A percentile compares a stretch with the other conserved stretches of the same genome.
Evolutionary conservation across 2,113 vertebrate genomes (phyloP).

Genomic region (Chitala chitala): DNA sequence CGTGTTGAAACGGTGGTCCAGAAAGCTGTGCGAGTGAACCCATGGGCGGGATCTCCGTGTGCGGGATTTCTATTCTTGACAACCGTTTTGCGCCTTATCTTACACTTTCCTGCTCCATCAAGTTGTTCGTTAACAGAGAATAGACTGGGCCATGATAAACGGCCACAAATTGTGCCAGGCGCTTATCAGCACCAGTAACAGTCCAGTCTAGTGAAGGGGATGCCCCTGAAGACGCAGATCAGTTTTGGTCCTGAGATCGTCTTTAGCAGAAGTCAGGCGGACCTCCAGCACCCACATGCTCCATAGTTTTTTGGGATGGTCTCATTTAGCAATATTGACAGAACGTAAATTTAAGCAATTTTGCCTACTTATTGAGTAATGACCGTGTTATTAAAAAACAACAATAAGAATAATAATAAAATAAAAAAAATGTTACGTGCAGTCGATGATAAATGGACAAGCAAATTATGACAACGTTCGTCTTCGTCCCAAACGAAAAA

Average conservation of each 20-base stretch:
- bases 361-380: no score
- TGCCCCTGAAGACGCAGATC: background rate
- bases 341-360: no score
- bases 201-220: conserved; percentile 38
- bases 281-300: background rate
- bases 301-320: no score
- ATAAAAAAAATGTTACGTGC: no score
- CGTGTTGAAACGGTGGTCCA: background rate
- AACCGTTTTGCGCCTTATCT: conserved; percentile 23
- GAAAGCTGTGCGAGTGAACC: background rate
- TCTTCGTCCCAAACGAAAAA: no score
- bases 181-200: conserved; percentile 48
- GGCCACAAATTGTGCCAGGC: conserved; percentile 27
- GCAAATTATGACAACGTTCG: no score
- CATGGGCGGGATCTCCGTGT: background rate
- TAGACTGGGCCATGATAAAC: conserved; percentile 53
- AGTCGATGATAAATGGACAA: no score
- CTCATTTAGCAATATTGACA: no score
- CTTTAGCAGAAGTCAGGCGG: background rate
- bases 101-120: conserved; percentile 38
- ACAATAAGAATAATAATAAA: no score
- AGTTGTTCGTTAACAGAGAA: conserved; percentile 45
- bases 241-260: conserved; percentile 4
- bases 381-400: no score
- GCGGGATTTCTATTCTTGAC: conserved; percentile 19